Base-by-base conservation (phyloP, 2,113 vertebrate species). In the Puma concolor region DNA sequence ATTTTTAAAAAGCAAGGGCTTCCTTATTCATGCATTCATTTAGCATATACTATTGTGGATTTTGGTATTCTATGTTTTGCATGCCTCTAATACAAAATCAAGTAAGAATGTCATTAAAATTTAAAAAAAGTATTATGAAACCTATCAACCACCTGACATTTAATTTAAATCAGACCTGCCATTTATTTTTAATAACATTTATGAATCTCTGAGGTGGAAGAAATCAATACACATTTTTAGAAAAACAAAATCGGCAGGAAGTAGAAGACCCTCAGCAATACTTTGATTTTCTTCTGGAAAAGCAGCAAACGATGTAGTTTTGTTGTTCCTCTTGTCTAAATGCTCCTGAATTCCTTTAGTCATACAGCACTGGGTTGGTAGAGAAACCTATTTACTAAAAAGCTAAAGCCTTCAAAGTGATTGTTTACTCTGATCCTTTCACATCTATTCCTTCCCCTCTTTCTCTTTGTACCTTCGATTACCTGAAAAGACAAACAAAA, bases 131-230 rank as follows among this genome's bases (percentile, higher is more conserved):
- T 97, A 95, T 97, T 97, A 97, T 96, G 97, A 98, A 98, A 97
- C 87, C 98, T 98, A 98, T 88, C 96, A 98, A 91, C 80, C 88
- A 98, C 88, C 95, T 98, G 98, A 99, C 98, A 98, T 98, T 98
- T 97, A 98, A 98, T 99, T 98, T 98, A 98, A 98, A 98, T 98
- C 95, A 97, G 91, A 80, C 84, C 97, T 98, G 97, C 94, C 95
- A 98, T 99, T 99, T 92, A 98, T 98, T 98, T 98, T 99, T 98
- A 99, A 99, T 98, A 98, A 98, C 93, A 98, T 98, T 98, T 98
- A 98, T 98, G 97, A 98, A 98, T 97, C 97, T 98, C 97, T 96
- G 96, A 99, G 96, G 97, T 98, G 69, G 97, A 98, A 98, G 96
- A 98, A 98, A 98, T 98, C 97, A 98, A 98, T 98, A 97, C 54